Base-by-base conservation (phyloP, 2,113 vertebrate species). In the Procavia capensis region DNA sequence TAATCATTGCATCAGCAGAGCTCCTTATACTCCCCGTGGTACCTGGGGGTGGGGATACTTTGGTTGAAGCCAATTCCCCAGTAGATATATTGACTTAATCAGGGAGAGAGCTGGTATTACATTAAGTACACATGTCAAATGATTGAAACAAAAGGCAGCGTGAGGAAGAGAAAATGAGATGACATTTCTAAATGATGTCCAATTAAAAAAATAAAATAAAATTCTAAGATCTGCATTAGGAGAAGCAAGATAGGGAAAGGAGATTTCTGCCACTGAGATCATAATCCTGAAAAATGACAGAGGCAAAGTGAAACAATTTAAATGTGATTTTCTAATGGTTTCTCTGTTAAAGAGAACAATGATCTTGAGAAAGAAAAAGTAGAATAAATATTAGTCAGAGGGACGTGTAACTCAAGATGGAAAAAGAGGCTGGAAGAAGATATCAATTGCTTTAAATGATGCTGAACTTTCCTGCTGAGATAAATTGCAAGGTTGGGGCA, bases 401-500 rank as follows among this genome's bases (percentile, higher is more conserved):
- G 22, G 19, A 96, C 91, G 59, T 87, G 19, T 25, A 88, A 41
- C 72, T 88, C 57, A 82, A 95, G 39, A 95, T 85, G 76, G 75
- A 80, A 66, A 39, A 85, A 94, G 79, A 94, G 86, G 89, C 45
- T 59, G 27, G 29, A 9, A n/a, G 27, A 41, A 54, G 34, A 68
- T 70, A 43, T 85, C 72, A 85, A 27, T 92, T 85, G 54, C 61
- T 85, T 91, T 72, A 97, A 95, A 93, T 91, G 57, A 85, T 84
- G 25, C 47, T 70, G 47, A 70, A 31, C 78, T 16, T 93, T 89
- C 79, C 86, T 93, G 80, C 47, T 84, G 75, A 92, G 74, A 86
- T 57, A 96, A 94, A 96, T 93, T 94, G 83, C 34, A 94, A 86
- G 74, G 76, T 95, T 91, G 79, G 89, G 57, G 83, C 85, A 72